Conservation (phyloP, 2,888 invertebrate genomes). For the Cantharis rufa region DNA sequence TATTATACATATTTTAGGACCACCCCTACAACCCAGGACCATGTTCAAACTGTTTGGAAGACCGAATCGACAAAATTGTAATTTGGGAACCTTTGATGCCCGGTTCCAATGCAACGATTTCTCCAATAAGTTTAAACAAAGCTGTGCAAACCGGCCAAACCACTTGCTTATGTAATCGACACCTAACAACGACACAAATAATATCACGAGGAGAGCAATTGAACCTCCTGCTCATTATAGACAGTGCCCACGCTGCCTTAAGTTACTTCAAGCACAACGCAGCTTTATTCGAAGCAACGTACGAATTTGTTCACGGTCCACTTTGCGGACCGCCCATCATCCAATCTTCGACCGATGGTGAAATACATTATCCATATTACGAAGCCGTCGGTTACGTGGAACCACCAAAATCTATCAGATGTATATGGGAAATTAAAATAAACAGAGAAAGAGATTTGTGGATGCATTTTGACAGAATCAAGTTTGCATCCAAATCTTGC, state of each 20-base stretch:
- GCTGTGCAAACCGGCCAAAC: constrained; percentile 71
- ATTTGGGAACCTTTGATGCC: constrained; percentile 73
- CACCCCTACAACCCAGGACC: constrained; percentile 78
- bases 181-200: constrained; percentile 63
- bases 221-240: constrained; percentile 80
- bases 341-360: constrained; percentile 80
- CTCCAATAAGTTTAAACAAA: constrained; percentile 58
- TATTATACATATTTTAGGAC: constrained; percentile 58
- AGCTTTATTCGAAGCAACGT: constrained; percentile 83
- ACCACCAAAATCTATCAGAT: constrained; percentile 67
- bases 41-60: constrained; percentile 85
- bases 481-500: constrained; percentile 82
- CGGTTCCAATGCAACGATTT: constrained; percentile 51
- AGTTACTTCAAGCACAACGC: constrained; percentile 86
- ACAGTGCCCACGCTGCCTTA: constrained; percentile 81
- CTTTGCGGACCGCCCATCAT: constrained; percentile 83
- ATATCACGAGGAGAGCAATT: constrained; percentile 71
- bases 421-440: constrained; percentile 66
- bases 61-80: constrained; percentile 81
- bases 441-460: constrained; percentile 84
- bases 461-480: constrained; percentile 84
- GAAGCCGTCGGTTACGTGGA: constrained; percentile 74
- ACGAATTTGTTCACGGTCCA: constrained; percentile 88
- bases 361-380: constrained; percentile 84
- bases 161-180: constrained; percentile 74